These are phyloP conservation scores for Synodontis membranacea DNA, from an alignment of 2,113 vertebrate genomes.

Conservation along the genomic window DNA sequence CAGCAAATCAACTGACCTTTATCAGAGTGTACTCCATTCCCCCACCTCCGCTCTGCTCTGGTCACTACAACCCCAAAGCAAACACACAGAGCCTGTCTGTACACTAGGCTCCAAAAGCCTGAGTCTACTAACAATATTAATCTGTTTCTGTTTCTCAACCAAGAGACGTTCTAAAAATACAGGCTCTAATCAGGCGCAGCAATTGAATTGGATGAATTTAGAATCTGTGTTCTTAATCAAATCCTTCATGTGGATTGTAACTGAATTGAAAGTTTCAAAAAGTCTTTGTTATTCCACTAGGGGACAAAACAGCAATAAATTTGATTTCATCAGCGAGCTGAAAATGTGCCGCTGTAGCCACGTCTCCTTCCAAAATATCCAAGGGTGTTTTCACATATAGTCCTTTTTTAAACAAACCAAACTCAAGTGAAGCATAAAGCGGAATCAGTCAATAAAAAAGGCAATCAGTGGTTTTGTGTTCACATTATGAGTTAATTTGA, in stretches of 20 bases:
- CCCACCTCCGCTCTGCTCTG: background rate
- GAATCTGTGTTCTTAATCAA: background rate
- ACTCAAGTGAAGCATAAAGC: too few relatives aligned
- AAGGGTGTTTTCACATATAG: too few relatives aligned
- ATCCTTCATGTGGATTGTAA: background rate
- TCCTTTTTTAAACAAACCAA: too few relatives aligned
- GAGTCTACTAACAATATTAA: background rate
- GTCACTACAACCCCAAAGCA: background rate
- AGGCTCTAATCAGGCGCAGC: background rate
- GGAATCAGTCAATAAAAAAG: too few relatives aligned
- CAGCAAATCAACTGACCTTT: constrained; percentile 69
- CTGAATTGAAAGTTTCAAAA: background rate
- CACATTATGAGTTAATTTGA: too few relatives aligned
- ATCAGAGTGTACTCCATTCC: constrained; percentile 53
- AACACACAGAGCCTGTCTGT: background rate
- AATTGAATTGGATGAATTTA: background rate
- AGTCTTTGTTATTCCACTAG: background rate
- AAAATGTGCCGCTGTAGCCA: background rate
- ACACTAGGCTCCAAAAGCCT: background rate
- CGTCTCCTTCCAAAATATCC: background rate
- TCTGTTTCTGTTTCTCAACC: background rate
- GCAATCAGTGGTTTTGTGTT: too few relatives aligned
- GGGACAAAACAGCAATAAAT: background rate
- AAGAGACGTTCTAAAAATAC: background rate
- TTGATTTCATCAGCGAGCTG: background rate